phyloP scores from a whole-genome alignment of 2,888 invertebrate genomes.

The Scelioninae gen. 1 region DNA sequence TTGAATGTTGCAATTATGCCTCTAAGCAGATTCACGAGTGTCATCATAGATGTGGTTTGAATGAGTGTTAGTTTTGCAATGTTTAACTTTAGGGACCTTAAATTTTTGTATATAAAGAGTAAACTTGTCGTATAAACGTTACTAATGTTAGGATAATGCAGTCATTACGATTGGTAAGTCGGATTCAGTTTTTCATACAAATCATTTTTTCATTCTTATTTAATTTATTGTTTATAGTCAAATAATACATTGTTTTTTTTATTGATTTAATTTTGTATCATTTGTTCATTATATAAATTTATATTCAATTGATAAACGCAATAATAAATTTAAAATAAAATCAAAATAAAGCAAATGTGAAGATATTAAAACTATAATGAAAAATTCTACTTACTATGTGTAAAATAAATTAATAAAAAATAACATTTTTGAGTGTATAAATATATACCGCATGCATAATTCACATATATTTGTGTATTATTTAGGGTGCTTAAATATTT shows the following conservation, averaged over 20 bases:
- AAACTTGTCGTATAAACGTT: constrained; percentile 33
- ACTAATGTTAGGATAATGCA: constrained; percentile 59
- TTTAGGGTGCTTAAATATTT: background rate
- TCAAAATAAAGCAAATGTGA: no score
- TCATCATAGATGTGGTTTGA: constrained; percentile 65
- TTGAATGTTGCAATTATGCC: constrained; percentile 50
- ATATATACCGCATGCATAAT: background rate
- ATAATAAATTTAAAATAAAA: no score
- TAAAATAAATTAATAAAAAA: background rate
- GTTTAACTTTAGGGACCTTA: constrained; percentile 48
- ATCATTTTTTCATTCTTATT: no score
- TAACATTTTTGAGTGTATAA: background rate
- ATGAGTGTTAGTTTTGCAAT: constrained; percentile 47
- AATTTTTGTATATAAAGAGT: constrained; percentile 62
- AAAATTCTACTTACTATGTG: no score
- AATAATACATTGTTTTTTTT: no score
- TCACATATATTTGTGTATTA: background rate
- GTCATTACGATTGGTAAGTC: constrained; percentile 59
- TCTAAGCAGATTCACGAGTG: constrained; percentile 42
- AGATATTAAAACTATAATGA: no score
- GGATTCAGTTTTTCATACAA: background rate
- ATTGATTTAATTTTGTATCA: no score
- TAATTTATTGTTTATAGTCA: no score
- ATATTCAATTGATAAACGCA: no score
- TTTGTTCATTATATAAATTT: no score